Evolutionary conservation across 2,888 invertebrate genomes (phyloP).

Genomic region (Ptychoptera albimana): DNA sequence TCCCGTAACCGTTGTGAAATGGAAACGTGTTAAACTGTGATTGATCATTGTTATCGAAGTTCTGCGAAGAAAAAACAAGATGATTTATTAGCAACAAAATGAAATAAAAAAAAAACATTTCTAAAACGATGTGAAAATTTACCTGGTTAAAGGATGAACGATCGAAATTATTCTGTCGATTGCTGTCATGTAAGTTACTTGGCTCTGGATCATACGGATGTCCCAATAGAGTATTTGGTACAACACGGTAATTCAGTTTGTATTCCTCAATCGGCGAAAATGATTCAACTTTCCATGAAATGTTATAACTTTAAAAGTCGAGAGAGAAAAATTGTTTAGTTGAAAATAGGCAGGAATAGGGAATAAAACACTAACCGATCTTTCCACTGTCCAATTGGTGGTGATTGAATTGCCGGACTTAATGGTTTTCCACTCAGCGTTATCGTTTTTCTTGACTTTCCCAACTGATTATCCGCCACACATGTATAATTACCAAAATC

Average conservation of each 20-base stretch:
- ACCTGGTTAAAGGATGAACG: too few species aligned
- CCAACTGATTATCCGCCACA: slow-evolving; percentile 50
- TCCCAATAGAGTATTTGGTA: too few species aligned
- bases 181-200: not conserved
- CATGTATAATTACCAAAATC: slow-evolving; percentile 58
- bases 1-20: slow-evolving; percentile 3
- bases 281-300: slow-evolving; percentile 41
- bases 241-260: slow-evolving; percentile 31
- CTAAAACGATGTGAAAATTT: too few species aligned
- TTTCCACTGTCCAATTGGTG: slow-evolving; percentile 40
- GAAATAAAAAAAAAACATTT: too few species aligned
- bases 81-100: too few species aligned
- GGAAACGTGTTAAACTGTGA: not conserved
- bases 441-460: slow-evolving; percentile 45
- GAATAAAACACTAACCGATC: slow-evolving; percentile 22
- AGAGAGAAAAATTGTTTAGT: not conserved
- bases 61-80: too few species aligned
- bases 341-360: too few species aligned
- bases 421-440: slow-evolving; percentile 51
- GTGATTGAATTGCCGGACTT: slow-evolving; percentile 45
- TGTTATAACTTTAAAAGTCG: slow-evolving; percentile 34
- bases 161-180: too few species aligned
- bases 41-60: too few species aligned
- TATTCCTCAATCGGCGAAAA: slow-evolving; percentile 40
- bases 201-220: not conserved